Evolutionary conservation across 2,113 vertebrate genomes (phyloP), one percentile per base, ranked within the genome.

Genomic region (Sander lucioperca): DNA sequence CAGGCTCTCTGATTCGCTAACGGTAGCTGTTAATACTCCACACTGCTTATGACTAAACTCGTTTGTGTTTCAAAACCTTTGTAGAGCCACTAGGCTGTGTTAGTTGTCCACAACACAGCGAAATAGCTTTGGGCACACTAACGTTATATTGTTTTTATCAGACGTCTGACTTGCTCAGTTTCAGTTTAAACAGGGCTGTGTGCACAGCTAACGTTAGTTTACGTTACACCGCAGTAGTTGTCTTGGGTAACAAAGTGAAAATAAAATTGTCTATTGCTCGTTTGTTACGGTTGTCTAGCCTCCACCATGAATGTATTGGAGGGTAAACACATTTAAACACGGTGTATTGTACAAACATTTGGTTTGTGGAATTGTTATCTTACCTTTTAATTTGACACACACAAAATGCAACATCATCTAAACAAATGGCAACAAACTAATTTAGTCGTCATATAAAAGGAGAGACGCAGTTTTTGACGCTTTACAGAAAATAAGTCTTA

Each of bases 21-120:
- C 45, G 66, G 21, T 70, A 57, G 79, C 77, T 72, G 30, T 14
- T 73, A 21, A 53, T 13, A 57, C 58, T 68, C 59, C 50, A 13
- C 51, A 25, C 68, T 47, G 73, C 72, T 25, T 7, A 14, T 21
- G 54, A 66, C 70, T 71, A 54, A 67, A 84, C 62, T 80, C 58
- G 43, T 50, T 71, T 77, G 69, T 66, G 68, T 73, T 69, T 71
- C 7, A 65, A 18, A 43, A 57, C n/a, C 77, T 88, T 83, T 70
- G 51, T 3, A 9, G 33, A 56, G 36, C 25, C 30, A 27, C 11
- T 62, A 6, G 62, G 1, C 18, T 67, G 25, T 69, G 39, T 82
- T 57, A 23, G 19, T 64, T 65, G n/a, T 72, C 30, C 57, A 30
- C 67, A 30, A 19, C 50, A 30, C 18, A 18, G 25, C 36, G 13